A percentile compares a stretch with the other conserved stretches of the same genome.
Conservation (phyloP, 1,140 invertebrate species). For the Aleiodes sp. region DNA sequence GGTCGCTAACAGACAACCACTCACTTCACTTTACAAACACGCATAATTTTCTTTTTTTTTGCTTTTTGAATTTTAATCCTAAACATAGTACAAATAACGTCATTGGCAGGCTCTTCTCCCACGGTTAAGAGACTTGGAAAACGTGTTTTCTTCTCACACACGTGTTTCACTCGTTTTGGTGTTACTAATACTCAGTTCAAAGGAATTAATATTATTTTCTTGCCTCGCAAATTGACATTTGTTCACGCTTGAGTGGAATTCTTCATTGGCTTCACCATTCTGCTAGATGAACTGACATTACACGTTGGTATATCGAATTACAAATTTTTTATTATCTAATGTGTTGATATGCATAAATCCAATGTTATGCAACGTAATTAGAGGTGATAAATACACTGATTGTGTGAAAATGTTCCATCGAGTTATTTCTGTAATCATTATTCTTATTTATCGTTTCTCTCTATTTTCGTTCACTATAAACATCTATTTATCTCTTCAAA, state of each 20-base stretch:
- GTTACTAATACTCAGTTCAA: no score
- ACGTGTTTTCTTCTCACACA: constrained; percentile 1
- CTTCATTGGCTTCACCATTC: not conserved
- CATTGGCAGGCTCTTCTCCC: not conserved
- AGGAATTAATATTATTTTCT: not conserved
- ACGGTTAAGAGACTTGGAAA: not conserved
- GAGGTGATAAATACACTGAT: constrained; percentile 6
- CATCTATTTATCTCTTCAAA: not conserved
- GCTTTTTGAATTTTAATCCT: not conserved
- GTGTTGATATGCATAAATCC: constrained; percentile 11
- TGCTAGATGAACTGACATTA: not conserved
- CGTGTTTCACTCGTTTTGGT: not conserved
- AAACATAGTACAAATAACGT: not conserved
- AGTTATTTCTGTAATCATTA: not conserved
- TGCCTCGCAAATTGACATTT: not conserved
- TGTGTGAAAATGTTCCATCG: not conserved
- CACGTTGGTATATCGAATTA: constrained; percentile 9
- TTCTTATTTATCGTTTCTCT: not conserved
- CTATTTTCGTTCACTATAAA: not conserved
- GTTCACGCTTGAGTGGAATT: constrained; percentile 12
- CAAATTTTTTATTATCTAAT: constrained; percentile 9
- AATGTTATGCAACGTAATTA: constrained; percentile 14
- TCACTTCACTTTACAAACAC: constrained; percentile 6
- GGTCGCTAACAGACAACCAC: constrained; percentile 29
- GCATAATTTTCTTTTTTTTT: not conserved